phyloP scores from a whole-genome alignment of 1,140 invertebrate genomes.

The Ectropis grisescens region DNA sequence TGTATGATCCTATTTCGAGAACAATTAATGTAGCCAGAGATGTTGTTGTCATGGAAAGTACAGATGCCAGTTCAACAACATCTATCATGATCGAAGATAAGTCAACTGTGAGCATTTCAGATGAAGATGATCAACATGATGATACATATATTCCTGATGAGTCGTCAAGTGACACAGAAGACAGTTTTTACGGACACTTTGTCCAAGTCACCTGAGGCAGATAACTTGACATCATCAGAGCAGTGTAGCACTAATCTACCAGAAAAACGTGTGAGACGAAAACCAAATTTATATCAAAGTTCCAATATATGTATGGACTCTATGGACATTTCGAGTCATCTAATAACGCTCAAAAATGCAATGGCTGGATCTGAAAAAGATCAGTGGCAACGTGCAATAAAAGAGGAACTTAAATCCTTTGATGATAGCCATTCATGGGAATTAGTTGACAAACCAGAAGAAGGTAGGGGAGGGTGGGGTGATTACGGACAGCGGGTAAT shows the following conservation, averaged over 20 bases:
- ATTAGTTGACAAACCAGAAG: conserved; percentile 1
- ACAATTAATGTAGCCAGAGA: not conserved
- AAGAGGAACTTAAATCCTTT: conserved; percentile 2
- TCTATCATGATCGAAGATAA: not conserved
- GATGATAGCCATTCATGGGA: conserved; percentile 1
- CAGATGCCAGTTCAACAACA: not conserved
- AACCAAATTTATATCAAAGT: not conserved
- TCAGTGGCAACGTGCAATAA: conserved; percentile 1
- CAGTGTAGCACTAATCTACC: too few relatives aligned
- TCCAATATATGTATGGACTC: not conserved
- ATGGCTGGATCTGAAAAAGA: conserved; percentile 3
- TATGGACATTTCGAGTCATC: not conserved
- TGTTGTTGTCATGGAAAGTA: not conserved
- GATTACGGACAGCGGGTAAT: too few relatives aligned
- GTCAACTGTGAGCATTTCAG: not conserved
- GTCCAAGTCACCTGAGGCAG: too few relatives aligned
- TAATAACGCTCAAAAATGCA: conserved; percentile 1
- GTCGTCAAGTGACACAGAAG: not conserved
- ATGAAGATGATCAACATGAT: not conserved
- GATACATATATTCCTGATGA: not conserved
- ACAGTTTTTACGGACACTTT: too few relatives aligned
- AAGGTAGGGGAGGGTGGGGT: too few relatives aligned
- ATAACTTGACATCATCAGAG: not conserved
- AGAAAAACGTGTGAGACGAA: not conserved
- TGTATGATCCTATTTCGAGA: not conserved